Conservation (phyloP, 2,888 invertebrate species). For the Norana najaformis region DNA sequence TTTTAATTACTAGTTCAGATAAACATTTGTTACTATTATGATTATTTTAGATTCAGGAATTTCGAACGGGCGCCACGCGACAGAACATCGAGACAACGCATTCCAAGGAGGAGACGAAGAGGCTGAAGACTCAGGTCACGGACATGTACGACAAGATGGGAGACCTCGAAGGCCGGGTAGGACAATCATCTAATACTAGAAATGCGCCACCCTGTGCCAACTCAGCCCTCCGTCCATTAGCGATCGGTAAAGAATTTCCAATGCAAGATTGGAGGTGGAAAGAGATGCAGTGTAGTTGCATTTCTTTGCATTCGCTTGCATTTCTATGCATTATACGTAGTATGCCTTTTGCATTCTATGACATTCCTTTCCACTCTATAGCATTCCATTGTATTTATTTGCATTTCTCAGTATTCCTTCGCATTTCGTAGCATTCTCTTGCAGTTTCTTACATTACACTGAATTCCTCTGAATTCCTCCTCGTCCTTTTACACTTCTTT, state of each 20-base stretch:
- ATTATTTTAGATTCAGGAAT: slow-evolving; percentile 63
- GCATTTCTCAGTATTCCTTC: neutral
- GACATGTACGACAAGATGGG: slow-evolving; percentile 64
- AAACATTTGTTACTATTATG: neutral
- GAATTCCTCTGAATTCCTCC: neutral
- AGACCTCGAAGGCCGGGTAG: slow-evolving; percentile 65
- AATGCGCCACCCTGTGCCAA: neutral
- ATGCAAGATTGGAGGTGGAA: too few relatives aligned
- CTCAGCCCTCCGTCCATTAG: too few relatives aligned
- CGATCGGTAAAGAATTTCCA: too few relatives aligned
- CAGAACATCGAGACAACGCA: slow-evolving; percentile 64
- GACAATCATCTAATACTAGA: slow-evolving; percentile 38
- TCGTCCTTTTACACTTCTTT: neutral
- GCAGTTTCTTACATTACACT: neutral
- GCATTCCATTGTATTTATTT: neutral
- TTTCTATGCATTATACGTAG: neutral
- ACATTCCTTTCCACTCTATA: too few relatives aligned
- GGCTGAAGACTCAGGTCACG: slow-evolving; percentile 62
- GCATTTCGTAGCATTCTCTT: neutral
- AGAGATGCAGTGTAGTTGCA: too few relatives aligned
- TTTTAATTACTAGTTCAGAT: neutral
- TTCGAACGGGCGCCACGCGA: slow-evolving; percentile 64
- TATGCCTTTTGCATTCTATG: too few relatives aligned
- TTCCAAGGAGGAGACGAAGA: slow-evolving; percentile 64
- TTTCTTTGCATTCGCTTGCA: neutral